These are phyloP conservation scores for Cydia strobilella DNA, from an alignment of 1,140 invertebrate genomes.

Conservation along the genomic window DNA sequence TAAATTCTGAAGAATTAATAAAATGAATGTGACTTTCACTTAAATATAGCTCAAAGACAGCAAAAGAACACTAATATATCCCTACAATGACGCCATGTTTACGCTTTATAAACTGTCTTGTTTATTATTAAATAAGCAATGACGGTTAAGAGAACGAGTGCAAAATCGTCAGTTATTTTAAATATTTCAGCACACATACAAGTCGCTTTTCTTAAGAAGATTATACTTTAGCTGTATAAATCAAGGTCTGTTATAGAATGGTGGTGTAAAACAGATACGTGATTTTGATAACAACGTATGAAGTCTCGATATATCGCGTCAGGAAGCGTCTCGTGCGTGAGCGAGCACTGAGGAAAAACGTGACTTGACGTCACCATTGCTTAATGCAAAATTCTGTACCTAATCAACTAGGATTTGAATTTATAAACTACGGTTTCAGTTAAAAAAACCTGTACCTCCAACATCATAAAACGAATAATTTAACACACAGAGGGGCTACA, in stretches of 20 bases:
- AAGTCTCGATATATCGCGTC: not conserved
- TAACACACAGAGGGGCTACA: too few relatives aligned
- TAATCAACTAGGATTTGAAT: too few relatives aligned
- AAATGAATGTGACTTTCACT: constrained; percentile 46
- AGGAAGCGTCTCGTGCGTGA: not conserved
- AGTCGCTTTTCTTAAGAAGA: not conserved
- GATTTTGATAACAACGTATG: not conserved
- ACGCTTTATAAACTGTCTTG: constrained; percentile 3
- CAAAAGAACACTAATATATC: constrained; percentile 17
- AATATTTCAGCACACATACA: not conserved
- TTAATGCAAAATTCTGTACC: not conserved
- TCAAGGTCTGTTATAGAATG: not conserved
- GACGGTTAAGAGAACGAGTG: constrained; percentile 4
- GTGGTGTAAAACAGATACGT: not conserved
- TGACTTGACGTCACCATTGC: not conserved
- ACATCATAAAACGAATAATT: too few relatives aligned
- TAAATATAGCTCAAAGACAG: constrained; percentile 12
- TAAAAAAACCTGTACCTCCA: too few relatives aligned
- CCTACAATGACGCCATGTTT: constrained; percentile 14
- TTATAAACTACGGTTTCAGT: too few relatives aligned
- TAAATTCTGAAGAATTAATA: too few relatives aligned
- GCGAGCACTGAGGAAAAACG: not conserved
- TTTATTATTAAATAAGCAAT: constrained; percentile 11
- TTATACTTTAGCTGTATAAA: not conserved
- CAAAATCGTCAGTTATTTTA: not conserved